Conservation (phyloP, 2,888 invertebrate species). For the Flexamia atlantica region DNA sequence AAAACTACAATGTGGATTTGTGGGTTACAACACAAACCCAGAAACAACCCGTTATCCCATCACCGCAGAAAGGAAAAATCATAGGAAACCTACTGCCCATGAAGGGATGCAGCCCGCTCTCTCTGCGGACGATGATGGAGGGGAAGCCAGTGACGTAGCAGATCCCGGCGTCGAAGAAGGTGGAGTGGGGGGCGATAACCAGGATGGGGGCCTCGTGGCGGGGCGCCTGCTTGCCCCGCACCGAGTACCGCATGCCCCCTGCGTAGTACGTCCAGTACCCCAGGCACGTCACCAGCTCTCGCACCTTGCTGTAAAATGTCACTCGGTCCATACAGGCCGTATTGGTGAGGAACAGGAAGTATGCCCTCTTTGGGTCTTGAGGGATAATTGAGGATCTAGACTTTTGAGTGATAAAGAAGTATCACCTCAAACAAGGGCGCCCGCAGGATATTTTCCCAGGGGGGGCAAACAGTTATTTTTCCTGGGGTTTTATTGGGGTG, state of each 20-base stretch:
- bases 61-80: not conserved
- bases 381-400: too few species aligned
- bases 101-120: slow-evolving; percentile 88
- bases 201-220: slow-evolving; percentile 90
- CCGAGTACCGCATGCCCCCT: slow-evolving; percentile 87
- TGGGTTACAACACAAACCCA: too few species aligned
- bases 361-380: not conserved
- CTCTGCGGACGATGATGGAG: slow-evolving; percentile 89
- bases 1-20: too few species aligned
- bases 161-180: slow-evolving; percentile 92
- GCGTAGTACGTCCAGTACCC: slow-evolving; percentile 86
- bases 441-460: too few species aligned
- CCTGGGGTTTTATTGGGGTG: too few species aligned
- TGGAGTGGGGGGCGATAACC: slow-evolving; percentile 92
- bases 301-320: slow-evolving; percentile 73
- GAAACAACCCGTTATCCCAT: not conserved
- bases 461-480: too few species aligned
- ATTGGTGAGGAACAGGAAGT: not conserved
- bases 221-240: slow-evolving; percentile 87
- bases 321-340: slow-evolving; percentile 15
- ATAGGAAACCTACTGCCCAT: slow-evolving; percentile 87
- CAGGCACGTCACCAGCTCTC: slow-evolving; percentile 84
- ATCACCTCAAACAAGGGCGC: too few species aligned
- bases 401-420: too few species aligned
- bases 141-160: slow-evolving; percentile 90